These are phyloP conservation scores for Meriones unguiculatus DNA, from an alignment of 2,113 vertebrate species.

Conservation along the genomic window DNA sequence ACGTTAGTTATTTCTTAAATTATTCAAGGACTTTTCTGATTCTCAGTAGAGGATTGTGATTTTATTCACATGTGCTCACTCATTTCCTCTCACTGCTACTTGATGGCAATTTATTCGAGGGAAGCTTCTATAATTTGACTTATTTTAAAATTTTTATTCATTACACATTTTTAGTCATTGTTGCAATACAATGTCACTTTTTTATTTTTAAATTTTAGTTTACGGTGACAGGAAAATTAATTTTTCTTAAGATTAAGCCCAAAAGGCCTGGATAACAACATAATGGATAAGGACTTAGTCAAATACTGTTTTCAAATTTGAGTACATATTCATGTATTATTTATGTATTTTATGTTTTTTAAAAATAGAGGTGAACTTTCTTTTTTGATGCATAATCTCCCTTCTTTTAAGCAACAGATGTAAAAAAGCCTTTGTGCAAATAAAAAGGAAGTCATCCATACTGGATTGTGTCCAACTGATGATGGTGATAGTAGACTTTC, in stretches of 20 bases:
- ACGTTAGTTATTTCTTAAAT: conserved; percentile 34
- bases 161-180: neutral
- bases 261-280: neutral
- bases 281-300: neutral
- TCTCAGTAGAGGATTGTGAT: neutral
- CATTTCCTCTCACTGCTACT: conserved; percentile 21
- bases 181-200: neutral
- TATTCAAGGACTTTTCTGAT: conserved; percentile 50
- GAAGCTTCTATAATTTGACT: neutral
- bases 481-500: neutral
- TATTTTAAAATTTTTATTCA: neutral
- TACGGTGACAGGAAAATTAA: neutral
- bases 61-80: conserved; percentile 20
- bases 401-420: neutral
- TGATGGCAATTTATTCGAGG: conserved; percentile 1
- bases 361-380: neutral
- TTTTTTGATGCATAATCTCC: neutral
- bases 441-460: neutral
- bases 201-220: conserved; percentile 49
- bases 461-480: neutral
- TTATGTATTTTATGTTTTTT: neutral
- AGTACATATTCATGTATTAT: too few species aligned
- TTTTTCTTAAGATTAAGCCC: conserved; percentile 29
- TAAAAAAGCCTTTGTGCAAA: neutral
- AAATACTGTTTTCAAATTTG: conserved; percentile 12